These are phyloP conservation scores for Oreochromis niloticus DNA, from an alignment of 2,113 vertebrate species.

Conservation along the genomic window DNA sequence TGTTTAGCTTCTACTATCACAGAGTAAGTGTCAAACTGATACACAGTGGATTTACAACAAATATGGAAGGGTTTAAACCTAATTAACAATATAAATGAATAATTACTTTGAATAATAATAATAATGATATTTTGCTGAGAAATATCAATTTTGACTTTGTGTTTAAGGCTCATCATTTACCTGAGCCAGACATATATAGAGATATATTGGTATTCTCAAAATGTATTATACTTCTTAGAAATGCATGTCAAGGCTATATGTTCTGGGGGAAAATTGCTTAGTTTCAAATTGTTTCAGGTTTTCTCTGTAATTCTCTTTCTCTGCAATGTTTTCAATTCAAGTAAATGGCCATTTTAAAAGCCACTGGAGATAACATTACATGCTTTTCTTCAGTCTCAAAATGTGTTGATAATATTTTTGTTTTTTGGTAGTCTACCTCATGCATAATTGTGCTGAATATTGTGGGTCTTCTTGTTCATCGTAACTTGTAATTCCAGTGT, in stretches of 20 bases:
- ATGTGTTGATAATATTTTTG: neutral
- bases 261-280: neutral
- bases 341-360: neutral
- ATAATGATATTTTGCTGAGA: neutral
- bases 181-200: neutral
- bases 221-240: neutral
- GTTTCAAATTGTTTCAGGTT: neutral
- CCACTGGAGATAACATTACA: neutral
- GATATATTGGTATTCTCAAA: neutral
- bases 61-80: neutral
- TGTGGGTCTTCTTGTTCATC: neutral
- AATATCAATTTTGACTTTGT: neutral
- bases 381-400: rapidly evolving
- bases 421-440: neutral
- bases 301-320: neutral
- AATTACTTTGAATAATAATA: neutral
- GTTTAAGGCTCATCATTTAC: neutral
- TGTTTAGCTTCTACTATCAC: conserved; percentile 16
- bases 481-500: neutral
- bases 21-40: conserved; percentile 45
- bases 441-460: neutral
- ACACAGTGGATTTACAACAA: conserved; percentile 27
- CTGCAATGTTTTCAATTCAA: neutral
- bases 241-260: neutral
- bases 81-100: neutral